Base-by-base conservation (phyloP, 2,888 invertebrate species). In the Melitaea athalia region DNA sequence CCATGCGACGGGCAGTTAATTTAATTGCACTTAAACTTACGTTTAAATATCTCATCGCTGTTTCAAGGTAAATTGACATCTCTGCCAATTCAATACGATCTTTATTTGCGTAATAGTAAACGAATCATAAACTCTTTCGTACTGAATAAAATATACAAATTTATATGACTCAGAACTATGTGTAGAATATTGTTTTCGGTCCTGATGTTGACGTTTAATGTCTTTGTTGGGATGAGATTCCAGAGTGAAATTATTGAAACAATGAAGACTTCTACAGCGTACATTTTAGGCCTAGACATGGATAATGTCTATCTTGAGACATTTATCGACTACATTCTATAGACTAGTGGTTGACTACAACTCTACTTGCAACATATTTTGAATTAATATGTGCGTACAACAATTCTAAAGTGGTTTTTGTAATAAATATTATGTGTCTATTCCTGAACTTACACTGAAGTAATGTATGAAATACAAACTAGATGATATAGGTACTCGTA, bases 161-260 rank as follows among this genome's bases (percentile, higher is more conserved):
- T 89, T 89, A 89, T 87, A 87, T 79, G 82, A 83, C 84, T 78
- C 74, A 79, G 80, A 81, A 84, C 81, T 84, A 86, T 85, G 87
- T 85, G 84, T 84, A 84, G 86, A 87, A 89, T 87, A 88, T 87
- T 86, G 88, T 87, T 84, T 83, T 86, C 83, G 79, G 82, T 83
- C 84, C 79, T 82, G 86, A 88, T 85, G 82, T 78, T 80, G 78
- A 77, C 84, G 85, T 85, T 85, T 88, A 88, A 89, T 88, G 91
- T 90, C 90, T 90, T 86, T 87, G 87, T 91, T 89, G 77, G 82
- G 82, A 82, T 82, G 81, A 79, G 79, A 85, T 81, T 83, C 83
- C 78, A 65, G 77, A 72, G 75, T 76, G 78, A 69, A 86, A 78
- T 85, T 86, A 85, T 81, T 79, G 77, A 74, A 79, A 81, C 74